Conservation (phyloP, 2,888 invertebrate genomes). For the Amphipyra berbera region DNA sequence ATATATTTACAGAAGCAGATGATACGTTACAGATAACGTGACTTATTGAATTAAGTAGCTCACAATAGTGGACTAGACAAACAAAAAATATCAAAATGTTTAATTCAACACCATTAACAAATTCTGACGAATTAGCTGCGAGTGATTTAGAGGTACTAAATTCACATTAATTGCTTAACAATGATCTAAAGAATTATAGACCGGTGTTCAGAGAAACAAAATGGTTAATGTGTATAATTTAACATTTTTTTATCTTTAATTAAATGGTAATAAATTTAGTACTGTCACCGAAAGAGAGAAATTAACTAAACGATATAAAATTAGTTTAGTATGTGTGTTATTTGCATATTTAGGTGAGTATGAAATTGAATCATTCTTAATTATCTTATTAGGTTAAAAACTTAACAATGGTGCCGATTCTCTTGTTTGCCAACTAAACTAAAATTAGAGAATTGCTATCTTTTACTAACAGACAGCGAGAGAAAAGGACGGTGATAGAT, state of each 20-base stretch:
- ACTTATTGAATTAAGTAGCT: slow-evolving; percentile 7
- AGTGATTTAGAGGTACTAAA: slow-evolving; percentile 25
- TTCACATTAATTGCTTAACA: slow-evolving; percentile 20
- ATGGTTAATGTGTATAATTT: slow-evolving; percentile 25
- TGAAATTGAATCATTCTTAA: no score
- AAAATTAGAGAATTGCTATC: no score
- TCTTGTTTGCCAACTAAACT: no score
- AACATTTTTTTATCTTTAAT: slow-evolving; percentile 22
- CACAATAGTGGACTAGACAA: neutral
- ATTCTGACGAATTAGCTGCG: slow-evolving; percentile 17
- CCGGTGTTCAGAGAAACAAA: slow-evolving; percentile 17
- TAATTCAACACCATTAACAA: slow-evolving; percentile 5
- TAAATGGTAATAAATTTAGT: slow-evolving; percentile 28
- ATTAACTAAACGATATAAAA: slow-evolving; percentile 15
- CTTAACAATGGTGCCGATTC: no score
- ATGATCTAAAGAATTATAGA: slow-evolving; percentile 18
- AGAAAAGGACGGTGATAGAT: no score
- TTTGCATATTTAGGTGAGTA: slow-evolving; percentile 1
- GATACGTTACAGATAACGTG: neutral
- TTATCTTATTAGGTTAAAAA: no score
- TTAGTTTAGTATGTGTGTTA: neutral
- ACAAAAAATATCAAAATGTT: slow-evolving; percentile 19
- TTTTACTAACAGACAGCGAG: no score
- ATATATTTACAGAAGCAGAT: slow-evolving; percentile 7
- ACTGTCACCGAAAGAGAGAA: neutral